Evolutionary conservation across 2,797 vertebrate genomes (phyloP), one percentile per base, ranked within the genome.

Genomic region (Triplophysa bombifrons): DNA sequence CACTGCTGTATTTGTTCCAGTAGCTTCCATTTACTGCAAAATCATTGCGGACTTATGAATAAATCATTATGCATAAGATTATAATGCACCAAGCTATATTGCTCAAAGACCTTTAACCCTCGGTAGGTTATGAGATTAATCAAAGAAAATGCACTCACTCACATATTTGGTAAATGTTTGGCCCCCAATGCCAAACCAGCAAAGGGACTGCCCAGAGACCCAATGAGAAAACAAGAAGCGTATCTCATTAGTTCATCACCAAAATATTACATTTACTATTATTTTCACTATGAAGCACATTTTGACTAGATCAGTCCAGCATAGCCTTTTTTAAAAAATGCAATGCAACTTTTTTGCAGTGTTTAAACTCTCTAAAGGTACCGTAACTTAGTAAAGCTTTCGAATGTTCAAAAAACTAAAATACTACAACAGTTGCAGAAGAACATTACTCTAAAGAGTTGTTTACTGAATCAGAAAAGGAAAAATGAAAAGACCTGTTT

Each of bases 41-140:
- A 80, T 80, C 78, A 73, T 58, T 80, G 64, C 14, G 51, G 38
- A 14, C 50, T 70, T 48, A 63, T 83, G 81, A 83, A 83, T 74
- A 83, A 83, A 79, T 78, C 71, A 82, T 79, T 38, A 74, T 78
- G 56, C 75, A 82, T 78, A 65, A 79, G 65, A 79, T 78, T 82
- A 73, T 51, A 82, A 78, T 69, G 27, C 67, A 80, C 82, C 70
- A 55, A 70, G 72, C 30, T 61, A 72, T 69, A 38, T n/a, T 81
- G 74, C 55, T 19, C 48, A 61, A 46, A 46, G n/a, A 74, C 66
- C 71, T 83, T 84, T 72, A 82, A 81, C 76, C 80, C 55, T 16
- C 20, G 56, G 22, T 68, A 71, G 51, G 16, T 66, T 53, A 44
- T 34, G 64, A 50, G 14, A 73, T 81, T 72, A 80, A 60, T 81